These are phyloP conservation scores for Drosophila ficusphila DNA, from an alignment of 1,140 invertebrate genomes.

Conservation along the genomic window DNA sequence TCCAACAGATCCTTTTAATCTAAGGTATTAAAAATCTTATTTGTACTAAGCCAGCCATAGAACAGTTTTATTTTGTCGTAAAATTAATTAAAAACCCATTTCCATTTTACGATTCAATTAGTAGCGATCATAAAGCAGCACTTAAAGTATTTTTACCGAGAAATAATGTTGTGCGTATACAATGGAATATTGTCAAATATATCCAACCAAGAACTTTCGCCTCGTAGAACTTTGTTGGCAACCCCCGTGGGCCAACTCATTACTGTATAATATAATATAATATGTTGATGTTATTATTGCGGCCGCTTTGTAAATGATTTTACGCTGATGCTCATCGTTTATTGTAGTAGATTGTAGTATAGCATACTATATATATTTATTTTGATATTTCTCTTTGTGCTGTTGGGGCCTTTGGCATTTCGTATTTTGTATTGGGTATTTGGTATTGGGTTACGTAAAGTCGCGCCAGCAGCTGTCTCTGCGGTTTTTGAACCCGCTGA, in stretches of 20 bases:
- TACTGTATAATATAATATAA: conserved; percentile 62
- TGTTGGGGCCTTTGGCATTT: conserved; percentile 54
- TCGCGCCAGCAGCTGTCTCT: conserved; percentile 38
- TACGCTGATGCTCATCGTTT: conserved; percentile 60
- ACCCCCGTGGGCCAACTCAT: conserved; percentile 3
- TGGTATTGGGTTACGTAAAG: conserved; percentile 63
- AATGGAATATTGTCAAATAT: no score
- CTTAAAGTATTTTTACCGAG: no score
- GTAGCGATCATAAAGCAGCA: no score
- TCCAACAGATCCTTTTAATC: no score
- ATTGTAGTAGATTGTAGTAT: conserved; percentile 2
- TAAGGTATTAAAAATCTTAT: no score
- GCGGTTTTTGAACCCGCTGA: conserved; percentile 64
- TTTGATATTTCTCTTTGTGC: conserved; percentile 41
- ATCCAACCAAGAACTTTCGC: no score
- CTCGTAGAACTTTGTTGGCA: not conserved
- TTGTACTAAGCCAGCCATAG: no score
- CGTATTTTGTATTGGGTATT: no score
- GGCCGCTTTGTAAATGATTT: conserved; percentile 58
- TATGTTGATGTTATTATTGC: conserved; percentile 34
- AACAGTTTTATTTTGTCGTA: no score
- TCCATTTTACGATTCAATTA: no score
- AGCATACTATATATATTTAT: not conserved
- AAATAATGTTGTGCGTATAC: no score
- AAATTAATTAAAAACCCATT: no score